Base-by-base conservation (phyloP, 2,797 vertebrate species). In the Periophthalmus magnuspinnatus region DNA sequence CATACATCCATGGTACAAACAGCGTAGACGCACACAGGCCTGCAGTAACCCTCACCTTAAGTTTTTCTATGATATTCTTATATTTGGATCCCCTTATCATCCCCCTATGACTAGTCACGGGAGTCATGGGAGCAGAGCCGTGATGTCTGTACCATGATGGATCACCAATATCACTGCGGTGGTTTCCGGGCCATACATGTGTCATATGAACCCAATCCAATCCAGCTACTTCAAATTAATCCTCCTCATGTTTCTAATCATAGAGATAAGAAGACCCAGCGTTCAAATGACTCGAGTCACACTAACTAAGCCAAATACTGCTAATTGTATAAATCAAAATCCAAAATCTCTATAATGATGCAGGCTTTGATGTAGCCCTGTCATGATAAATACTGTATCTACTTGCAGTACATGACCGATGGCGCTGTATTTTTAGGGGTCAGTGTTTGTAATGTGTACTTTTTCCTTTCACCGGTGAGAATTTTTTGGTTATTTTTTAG, bases 131-230 rank as follows among this genome's bases (percentile, higher is more conserved):
- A 16, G 10, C 4, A 41, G 34, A 6, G 60, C n/a, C 41, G 19
- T 32, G 3, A 9, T 17, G 38, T 48, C 61, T 17, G 21, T 28
- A 22, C 33, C 50, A 2, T 3, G 19, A n/a, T n/a, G 0, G 5
- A 41, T 22, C 6, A 17, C 6, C 22, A 16, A n/a, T 63, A 5
- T 63, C 38, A 24, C 5, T 0, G 10, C 6, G 6, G 3, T 63
- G 21, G 22, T 45, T 64, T 64, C 41, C 38, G 17, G 61, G 22
- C 61, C 24, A 17, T 11, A 22, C 8, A 1, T 24, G 22, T 10
- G 61, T 64, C 61, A 64, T 47, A 64, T 28, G 61, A 63, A 28
- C 38, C 61, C 24, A 41, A 41, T 63, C 38, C 60, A 63, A 45
- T 60, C 33, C 11, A 3, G 16, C 13, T 5, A 38, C 9, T 61